Conservation (phyloP, 1,140 invertebrate genomes). For the Ditylenchus dipsaci region DNA sequence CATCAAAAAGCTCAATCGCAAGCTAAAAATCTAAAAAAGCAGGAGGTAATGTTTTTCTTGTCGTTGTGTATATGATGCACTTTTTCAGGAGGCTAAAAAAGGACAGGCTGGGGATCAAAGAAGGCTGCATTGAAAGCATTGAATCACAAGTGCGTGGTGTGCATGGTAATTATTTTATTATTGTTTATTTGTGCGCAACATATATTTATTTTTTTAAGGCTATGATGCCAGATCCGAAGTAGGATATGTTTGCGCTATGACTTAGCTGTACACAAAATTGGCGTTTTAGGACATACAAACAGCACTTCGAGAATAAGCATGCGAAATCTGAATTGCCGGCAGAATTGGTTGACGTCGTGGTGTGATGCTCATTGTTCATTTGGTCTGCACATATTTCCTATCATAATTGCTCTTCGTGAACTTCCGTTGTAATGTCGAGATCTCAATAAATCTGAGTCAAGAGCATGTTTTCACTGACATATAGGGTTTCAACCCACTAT, state of each 20-base stretch:
- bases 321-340: constrained; percentile 67
- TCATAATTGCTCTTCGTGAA: too few species aligned
- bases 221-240: constrained; percentile 98
- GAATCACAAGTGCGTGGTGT: constrained; percentile 80
- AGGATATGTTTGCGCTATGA: too few species aligned
- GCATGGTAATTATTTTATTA: constrained; percentile 76
- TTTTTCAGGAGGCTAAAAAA: constrained; percentile 58
- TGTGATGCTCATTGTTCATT: too few species aligned
- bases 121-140: constrained; percentile 91
- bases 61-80: constrained; percentile 24
- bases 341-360: neutral
- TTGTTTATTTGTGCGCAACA: constrained; percentile 2
- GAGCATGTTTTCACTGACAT: too few species aligned
- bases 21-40: constrained; percentile 84
- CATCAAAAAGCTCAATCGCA: constrained; percentile 91
- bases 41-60: constrained; percentile 66
- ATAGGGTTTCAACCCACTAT: too few species aligned
- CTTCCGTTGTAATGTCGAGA: too few species aligned
- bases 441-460: too few species aligned
- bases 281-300: too few species aligned
- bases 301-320: constrained; percentile 97
- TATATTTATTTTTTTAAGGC: constrained; percentile 68
- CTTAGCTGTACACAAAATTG: too few species aligned
- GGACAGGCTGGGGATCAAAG: constrained; percentile 87
- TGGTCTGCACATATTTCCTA: too few species aligned